Evolutionary conservation across 2,113 vertebrate genomes (phyloP).

Genomic region (Tyrannus savana): DNA sequence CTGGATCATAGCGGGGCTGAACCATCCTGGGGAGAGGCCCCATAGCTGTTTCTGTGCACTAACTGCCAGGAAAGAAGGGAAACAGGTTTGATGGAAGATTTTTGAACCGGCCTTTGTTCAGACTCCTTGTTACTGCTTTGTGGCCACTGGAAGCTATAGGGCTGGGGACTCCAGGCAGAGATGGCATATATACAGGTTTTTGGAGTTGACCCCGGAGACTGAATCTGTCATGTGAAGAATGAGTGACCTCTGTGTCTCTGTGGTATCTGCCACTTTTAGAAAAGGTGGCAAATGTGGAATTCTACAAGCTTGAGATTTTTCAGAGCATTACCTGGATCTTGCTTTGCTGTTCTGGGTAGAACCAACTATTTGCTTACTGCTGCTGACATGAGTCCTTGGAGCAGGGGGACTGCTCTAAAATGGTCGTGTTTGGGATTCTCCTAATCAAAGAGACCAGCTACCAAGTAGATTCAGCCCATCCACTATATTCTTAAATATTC

Average conservation of each 20-base stretch:
- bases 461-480: background rate
- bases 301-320: background rate
- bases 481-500: background rate
- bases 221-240: background rate
- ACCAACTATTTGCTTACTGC: background rate
- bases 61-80: background rate
- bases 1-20: background rate
- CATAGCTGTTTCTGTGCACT: background rate
- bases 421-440: fast-evolving
- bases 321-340: background rate
- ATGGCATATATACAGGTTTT: background rate
- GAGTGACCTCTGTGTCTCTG: background rate
- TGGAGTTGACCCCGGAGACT: background rate
- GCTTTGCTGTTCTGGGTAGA: background rate
- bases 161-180: background rate
- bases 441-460: background rate
- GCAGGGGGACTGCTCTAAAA: background rate
- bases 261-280: background rate
- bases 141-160: background rate
- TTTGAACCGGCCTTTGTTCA: background rate
- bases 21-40: background rate
- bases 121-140: background rate
- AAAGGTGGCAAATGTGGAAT: background rate
- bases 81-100: background rate
- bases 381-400: background rate